Evolutionary conservation across 2,113 vertebrate species (phyloP), one percentile per base, ranked within the genome.

Genomic region (Cochlearius cochlearius): DNA sequence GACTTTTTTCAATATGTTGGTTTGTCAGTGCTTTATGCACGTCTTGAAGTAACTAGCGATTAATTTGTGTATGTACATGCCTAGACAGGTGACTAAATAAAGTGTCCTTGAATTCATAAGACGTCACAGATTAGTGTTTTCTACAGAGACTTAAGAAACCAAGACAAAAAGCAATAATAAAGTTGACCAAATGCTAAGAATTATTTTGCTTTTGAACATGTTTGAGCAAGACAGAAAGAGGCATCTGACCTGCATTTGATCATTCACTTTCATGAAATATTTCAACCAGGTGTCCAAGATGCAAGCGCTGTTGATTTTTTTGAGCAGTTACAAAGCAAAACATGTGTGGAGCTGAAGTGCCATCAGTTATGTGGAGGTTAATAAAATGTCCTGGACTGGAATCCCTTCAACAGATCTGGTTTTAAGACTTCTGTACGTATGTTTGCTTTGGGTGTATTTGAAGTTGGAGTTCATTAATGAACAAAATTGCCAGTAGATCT

Each of bases 251-350:
- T 86, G 71, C 50, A 79, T 94, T 94, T 94, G 78, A 88, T 93
- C 71, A 63, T 83, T 88, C 12, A 25, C 63, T 94, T 92, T 47
- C 43, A 94, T 32, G 36, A 86, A 88, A 18, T 80, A 76, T 84
- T 93, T 93, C 52, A 83, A 30, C 12, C 50, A 95, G 49, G 67
- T 55, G 2, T 60, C 55, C 2, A 5, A 93, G 56, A 77, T 82
- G 66, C 53, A 84, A 1, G 1, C 0, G 0, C 39, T 90, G 62
- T 62, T 86, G 74, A 62, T 26, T 96, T 89, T 85, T 93, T 56
- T 88, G 63, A 66, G 62, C 32, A 62, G 77, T 47, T 66, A 73
- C 88, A 88, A 93, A 97, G 82, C 87, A 88, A 96, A 96, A 86
- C 66, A 81, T 20, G 50, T 76, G 69, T 9, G 21, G 59, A 88